These are phyloP conservation scores for Perccottus glenii DNA, from an alignment of 2,113 vertebrate species.

Conservation along the genomic window DNA sequence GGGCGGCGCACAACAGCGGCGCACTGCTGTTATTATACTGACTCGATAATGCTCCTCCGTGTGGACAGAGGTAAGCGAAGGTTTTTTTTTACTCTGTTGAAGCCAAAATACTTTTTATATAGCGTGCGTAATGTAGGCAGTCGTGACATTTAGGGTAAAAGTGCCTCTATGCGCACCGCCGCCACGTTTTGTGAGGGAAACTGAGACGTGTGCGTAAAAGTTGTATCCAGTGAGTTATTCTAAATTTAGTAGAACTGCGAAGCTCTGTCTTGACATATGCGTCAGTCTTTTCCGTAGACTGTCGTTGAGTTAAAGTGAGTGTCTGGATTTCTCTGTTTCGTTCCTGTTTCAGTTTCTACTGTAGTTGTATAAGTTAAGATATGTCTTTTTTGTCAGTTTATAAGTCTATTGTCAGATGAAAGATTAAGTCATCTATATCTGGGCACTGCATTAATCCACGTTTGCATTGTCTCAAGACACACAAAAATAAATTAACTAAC, in stretches of 20 bases:
- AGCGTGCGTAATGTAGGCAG: neutral
- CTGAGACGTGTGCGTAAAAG: neutral
- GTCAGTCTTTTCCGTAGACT: neutral
- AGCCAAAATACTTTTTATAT: neutral
- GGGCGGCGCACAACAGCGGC: neutral
- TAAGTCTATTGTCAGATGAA: neutral
- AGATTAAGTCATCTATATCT: too few species aligned
- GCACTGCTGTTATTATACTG: neutral
- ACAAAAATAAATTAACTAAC: neutral
- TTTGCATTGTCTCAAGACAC: neutral
- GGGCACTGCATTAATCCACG: too few species aligned
- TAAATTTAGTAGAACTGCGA: neutral
- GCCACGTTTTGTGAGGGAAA: neutral
- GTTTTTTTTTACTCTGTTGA: neutral
- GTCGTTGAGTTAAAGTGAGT: neutral
- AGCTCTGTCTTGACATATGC: neutral
- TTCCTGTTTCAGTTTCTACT: too few species aligned
- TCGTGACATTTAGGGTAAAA: neutral
- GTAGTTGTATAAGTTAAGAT: too few species aligned
- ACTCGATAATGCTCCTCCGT: constrained; percentile 9
- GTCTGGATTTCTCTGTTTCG: too few species aligned
- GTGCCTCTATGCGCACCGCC: neutral
- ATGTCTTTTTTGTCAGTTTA: too few species aligned
- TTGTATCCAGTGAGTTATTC: neutral
- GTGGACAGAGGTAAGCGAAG: constrained; percentile 34